These are phyloP conservation scores for Megaceryle torquata DNA, from an alignment of 2,113 vertebrate species.

Conservation along the genomic window DNA sequence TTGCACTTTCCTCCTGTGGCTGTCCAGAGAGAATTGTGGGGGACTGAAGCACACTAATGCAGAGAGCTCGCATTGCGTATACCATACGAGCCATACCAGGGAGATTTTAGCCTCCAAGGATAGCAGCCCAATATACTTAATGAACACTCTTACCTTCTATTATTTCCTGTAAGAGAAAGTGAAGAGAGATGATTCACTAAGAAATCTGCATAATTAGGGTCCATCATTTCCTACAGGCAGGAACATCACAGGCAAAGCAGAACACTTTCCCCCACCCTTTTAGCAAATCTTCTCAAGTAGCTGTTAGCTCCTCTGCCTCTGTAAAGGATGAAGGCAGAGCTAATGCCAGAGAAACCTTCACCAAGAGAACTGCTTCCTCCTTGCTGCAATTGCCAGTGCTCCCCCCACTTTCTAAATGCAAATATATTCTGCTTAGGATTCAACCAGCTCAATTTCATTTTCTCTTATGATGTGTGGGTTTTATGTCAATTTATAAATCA, in stretches of 20 bases:
- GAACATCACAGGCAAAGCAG: slow-evolving; percentile 42
- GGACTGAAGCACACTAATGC: not conserved
- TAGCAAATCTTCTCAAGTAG: slow-evolving; percentile 47
- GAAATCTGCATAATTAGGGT: slow-evolving; percentile 59
- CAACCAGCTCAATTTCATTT: not conserved
- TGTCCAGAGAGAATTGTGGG: not conserved
- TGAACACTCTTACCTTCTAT: slow-evolving; percentile 34
- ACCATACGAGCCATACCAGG: not conserved
- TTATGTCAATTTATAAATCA: not conserved
- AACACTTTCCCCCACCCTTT: not conserved
- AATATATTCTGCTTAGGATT: not conserved
- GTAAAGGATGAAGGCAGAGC: not conserved
- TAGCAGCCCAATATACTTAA: slow-evolving; percentile 27
- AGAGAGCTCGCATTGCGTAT: not conserved
- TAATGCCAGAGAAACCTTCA: not conserved
- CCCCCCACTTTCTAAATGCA: not conserved
- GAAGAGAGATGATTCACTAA: slow-evolving; percentile 36
- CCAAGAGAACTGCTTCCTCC: not conserved
- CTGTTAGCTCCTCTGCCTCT: slow-evolving; percentile 13
- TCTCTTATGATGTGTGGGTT: not conserved
- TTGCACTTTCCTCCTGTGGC: not conserved
- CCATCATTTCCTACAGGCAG: slow-evolving; percentile 52
- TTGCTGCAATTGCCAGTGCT: not conserved
- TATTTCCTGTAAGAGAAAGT: slow-evolving; percentile 48
- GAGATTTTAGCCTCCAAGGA: slow-evolving; percentile 34